These are phyloP conservation scores for Meteorus colon DNA, from an alignment of 2,888 invertebrate genomes.

Conservation along the genomic window DNA sequence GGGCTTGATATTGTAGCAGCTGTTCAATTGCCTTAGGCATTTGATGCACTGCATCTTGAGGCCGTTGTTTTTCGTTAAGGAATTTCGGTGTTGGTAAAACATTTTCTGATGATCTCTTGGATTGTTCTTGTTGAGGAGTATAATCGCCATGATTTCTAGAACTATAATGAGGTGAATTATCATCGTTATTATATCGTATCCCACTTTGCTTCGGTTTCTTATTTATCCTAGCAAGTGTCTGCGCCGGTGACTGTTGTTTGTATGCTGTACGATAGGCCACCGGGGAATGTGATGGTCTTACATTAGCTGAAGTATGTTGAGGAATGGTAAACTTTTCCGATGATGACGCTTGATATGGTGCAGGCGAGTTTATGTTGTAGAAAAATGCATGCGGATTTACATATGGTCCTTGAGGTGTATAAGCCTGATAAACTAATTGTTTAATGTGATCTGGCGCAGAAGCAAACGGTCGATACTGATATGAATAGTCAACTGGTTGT, in stretches of 20 bases:
- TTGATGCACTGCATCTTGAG: slow-evolving; percentile 45
- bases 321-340: neutral
- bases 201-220: slow-evolving; percentile 48
- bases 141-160: slow-evolving; percentile 15
- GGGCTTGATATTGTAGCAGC: slow-evolving; percentile 64
- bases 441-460: slow-evolving; percentile 62
- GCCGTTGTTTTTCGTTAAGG: neutral
- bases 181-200: slow-evolving; percentile 59
- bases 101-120: slow-evolving; percentile 28
- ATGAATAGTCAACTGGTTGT: slow-evolving; percentile 38
- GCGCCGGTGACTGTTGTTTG: neutral
- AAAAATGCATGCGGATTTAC: slow-evolving; percentile 64
- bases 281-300: slow-evolving; percentile 27
- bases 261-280: slow-evolving; percentile 27
- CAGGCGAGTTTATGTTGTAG: slow-evolving; percentile 49
- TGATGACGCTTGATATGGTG: neutral
- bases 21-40: slow-evolving; percentile 67
- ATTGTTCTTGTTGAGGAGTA: slow-evolving; percentile 25
- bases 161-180: slow-evolving; percentile 22
- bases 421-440: slow-evolving; percentile 60
- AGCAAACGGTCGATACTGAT: slow-evolving; percentile 61
- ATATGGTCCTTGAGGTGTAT: slow-evolving; percentile 62
- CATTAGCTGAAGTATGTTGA: neutral
- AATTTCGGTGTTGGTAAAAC: neutral
- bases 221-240: slow-evolving; percentile 23